Evolutionary conservation across 2,113 vertebrate species (phyloP), one percentile per base, ranked within the genome.

Genomic region (Corythornis cristatus): DNA sequence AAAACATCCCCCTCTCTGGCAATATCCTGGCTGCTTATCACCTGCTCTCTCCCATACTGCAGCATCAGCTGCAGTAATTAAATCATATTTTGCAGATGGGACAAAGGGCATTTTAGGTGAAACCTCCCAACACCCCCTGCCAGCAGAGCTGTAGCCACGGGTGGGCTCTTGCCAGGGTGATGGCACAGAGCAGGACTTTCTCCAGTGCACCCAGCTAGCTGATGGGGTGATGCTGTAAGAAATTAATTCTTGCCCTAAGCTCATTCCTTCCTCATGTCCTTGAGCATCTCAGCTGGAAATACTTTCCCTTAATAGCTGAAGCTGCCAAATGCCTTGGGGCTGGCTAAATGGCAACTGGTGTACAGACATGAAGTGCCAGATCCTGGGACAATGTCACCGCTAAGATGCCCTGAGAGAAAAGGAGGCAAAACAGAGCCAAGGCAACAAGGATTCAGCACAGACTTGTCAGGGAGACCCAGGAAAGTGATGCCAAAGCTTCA

Each of bases 391-490:
- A 18, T 23, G n/a, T 81, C 70, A 23, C 40, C 21, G 57, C 31
- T 60, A 5, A 0, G 0, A 7, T 48, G 48, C 53, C 35, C 0
- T 0, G 65, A 33, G 61, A 68, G 61, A 82, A 79, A 23, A 71
- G 65, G 37, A 64, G 62, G 11, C 8, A 74, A 42, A 66, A 65
- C 14, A 76, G 70, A 89, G 35, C 35, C 74, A 72, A 65, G 9
- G 8, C 9, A 35, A 21, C 0, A 11, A 83, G 42, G 33, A 58
- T 80, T 91, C 75, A 83, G 42, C 42, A 40, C 18, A 40, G 29
- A 25, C 12, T 72, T 25, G 35, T 56, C 1, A 0, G n/a, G 21
- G 26, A 82, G 26, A 68, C 45, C 45, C 2, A 0, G 58, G 13
- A n/a, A 74, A 86, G 51, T 0, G 31, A 28, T 50, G 48, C 42